A percentile compares a stretch with the other conserved stretches of the same genome.
These are phyloP conservation scores for Melanotaenia nigrans DNA, from an alignment of 2,797 vertebrate species.

Conservation along the genomic window DNA sequence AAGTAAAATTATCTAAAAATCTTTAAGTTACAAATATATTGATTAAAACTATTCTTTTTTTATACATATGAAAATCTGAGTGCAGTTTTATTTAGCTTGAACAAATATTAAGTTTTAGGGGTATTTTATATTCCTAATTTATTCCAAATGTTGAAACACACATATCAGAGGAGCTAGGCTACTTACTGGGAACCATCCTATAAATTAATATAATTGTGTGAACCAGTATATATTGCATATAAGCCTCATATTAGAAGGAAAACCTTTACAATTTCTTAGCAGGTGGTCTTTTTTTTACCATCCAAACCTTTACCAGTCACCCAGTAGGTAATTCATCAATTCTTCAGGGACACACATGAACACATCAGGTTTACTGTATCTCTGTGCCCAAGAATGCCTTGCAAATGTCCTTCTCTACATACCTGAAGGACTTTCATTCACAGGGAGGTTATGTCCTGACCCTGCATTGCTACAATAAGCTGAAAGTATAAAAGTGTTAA, in stretches of 20 bases:
- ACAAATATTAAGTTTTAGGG: neutral
- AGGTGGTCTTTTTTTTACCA: neutral
- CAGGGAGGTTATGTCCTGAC: constrained; percentile 50
- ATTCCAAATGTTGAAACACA: neutral
- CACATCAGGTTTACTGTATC: neutral
- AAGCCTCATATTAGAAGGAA: neutral
- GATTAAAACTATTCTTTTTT: neutral
- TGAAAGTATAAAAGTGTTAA: constrained; percentile 44
- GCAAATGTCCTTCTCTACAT: constrained; percentile 36
- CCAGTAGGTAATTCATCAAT: neutral
- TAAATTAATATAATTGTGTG: neutral
- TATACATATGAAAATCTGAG: neutral
- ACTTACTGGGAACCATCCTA: neutral
- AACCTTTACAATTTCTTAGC: neutral
- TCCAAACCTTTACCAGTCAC: neutral
- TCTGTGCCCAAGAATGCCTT: constrained; percentile 11
- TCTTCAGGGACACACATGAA: neutral
- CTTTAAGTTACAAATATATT: neutral
- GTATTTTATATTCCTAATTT: neutral
- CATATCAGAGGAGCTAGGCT: neutral
- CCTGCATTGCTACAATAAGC: constrained; percentile 49
- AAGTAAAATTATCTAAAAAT: neutral
- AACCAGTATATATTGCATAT: neutral
- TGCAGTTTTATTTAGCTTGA: neutral
- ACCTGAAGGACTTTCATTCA: constrained; percentile 53